Evolutionary conservation across 2,888 invertebrate genomes (phyloP).

Genomic region (Drosophila fungiperda): DNA sequence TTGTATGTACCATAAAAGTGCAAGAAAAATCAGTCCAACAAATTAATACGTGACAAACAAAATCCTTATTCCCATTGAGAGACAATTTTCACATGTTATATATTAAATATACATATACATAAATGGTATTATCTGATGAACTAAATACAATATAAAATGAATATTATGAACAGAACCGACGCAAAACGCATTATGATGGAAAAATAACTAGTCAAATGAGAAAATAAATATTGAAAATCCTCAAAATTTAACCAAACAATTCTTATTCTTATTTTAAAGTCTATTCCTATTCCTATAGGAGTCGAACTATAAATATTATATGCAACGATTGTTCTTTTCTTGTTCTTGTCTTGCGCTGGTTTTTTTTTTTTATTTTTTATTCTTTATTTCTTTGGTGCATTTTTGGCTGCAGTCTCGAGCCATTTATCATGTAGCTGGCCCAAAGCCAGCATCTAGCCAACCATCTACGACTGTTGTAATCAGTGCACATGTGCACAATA

Average conservation of each 20-base stretch:
- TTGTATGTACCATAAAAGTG: slow-evolving; percentile 59
- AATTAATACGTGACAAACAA: slow-evolving; percentile 41
- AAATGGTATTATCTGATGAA: slow-evolving; percentile 71
- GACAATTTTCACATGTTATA: slow-evolving; percentile 70
- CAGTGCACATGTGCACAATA: slow-evolving; percentile 69
- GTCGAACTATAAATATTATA: neutral
- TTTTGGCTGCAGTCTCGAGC: slow-evolving; percentile 28
- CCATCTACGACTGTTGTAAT: slow-evolving; percentile 44
- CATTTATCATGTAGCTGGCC: slow-evolving; percentile 62
- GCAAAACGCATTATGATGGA: slow-evolving; percentile 59
- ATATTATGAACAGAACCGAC: slow-evolving; percentile 64
- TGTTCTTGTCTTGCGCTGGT: neutral
- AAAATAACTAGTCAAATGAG: slow-evolving; percentile 82
- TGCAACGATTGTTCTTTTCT: neutral
- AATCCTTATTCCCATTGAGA: slow-evolving; percentile 15
- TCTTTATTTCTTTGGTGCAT: neutral
- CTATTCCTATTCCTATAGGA: neutral
- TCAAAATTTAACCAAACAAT: slow-evolving; percentile 23
- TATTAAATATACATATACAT: slow-evolving; percentile 63
- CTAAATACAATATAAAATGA: slow-evolving; percentile 69
- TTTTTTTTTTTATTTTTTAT: neutral
- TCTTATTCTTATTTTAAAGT: slow-evolving; percentile 9
- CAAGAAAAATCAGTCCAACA: slow-evolving; percentile 29
- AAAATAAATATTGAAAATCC: slow-evolving; percentile 80
- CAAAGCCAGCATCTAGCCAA: slow-evolving; percentile 26